phyloP scores from a whole-genome alignment of 2,888 invertebrate genomes.

The Amiota minor region DNA sequence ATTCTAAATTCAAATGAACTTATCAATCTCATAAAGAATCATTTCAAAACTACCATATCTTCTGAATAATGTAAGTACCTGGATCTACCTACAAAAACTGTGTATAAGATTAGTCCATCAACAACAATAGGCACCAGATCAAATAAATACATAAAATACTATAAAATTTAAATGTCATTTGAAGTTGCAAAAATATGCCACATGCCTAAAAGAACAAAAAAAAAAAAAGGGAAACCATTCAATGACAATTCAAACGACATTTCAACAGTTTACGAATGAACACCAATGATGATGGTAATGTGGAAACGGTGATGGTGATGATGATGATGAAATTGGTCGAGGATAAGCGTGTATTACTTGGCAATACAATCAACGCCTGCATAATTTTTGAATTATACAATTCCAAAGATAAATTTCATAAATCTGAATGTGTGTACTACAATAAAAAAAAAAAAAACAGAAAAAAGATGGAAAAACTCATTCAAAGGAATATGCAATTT shows the following conservation, averaged over 20 bases:
- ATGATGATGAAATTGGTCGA: constrained; percentile 12
- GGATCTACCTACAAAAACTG: no score
- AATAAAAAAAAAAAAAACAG: not conserved
- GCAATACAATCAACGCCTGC: constrained; percentile 26
- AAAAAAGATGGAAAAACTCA: constrained; percentile 1
- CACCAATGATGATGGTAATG: not conserved
- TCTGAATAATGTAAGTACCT: no score
- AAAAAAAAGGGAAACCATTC: not conserved
- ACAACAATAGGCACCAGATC: no score
- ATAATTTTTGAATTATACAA: not conserved
- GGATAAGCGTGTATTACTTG: constrained; percentile 9
- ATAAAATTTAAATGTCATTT: constrained; percentile 22
- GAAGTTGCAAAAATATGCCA: not conserved
- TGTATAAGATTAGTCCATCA: no score
- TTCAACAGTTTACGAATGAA: constrained; percentile 6
- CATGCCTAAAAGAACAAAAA: no score
- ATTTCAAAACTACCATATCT: no score
- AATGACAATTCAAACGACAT: constrained; percentile 28
- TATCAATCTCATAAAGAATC: no score
- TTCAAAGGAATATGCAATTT: constrained; percentile 18
- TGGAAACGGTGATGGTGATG: not conserved
- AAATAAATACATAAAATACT: not conserved
- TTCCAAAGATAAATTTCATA: not conserved
- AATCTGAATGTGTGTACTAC: no score
- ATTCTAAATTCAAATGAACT: no score